Evolutionary conservation across 2,113 vertebrate species (phyloP).

Genomic region (Argyrosomus japonicus): DNA sequence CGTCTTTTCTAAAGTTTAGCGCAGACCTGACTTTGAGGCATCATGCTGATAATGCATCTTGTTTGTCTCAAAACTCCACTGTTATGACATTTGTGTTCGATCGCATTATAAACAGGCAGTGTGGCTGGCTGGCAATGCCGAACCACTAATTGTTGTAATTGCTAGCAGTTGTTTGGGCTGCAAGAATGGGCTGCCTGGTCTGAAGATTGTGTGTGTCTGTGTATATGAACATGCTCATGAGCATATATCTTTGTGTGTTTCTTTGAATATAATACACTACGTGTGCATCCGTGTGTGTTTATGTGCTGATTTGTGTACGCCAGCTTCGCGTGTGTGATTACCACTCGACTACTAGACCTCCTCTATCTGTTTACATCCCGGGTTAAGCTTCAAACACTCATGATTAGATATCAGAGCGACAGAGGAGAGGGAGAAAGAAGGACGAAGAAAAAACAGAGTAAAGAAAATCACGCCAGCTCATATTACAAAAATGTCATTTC

Average conservation of each 20-base stretch:
- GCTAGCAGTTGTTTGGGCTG: constrained; percentile 96
- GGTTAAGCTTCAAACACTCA: constrained; percentile 92
- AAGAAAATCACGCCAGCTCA: background rate
- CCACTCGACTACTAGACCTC: constrained; percentile 90
- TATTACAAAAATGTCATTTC: background rate
- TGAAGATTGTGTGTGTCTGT: constrained; percentile 62
- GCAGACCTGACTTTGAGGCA: constrained; percentile 25
- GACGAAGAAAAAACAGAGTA: background rate
- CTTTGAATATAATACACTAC: constrained; percentile 38
- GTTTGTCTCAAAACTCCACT: constrained; percentile 97
- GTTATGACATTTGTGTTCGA: constrained; percentile 98
- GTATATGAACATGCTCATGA: constrained; percentile 7
- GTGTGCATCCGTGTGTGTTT: constrained; percentile 65
- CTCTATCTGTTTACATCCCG: constrained; percentile 94
- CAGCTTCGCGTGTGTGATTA: background rate
- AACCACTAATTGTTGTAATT: constrained; percentile 98
- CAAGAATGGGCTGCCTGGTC: constrained; percentile 83
- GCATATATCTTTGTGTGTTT: constrained; percentile 76
- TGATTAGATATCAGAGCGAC: constrained; percentile 94
- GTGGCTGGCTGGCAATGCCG: constrained; percentile 93
- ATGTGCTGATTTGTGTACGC: background rate
- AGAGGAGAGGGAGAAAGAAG: constrained; percentile 63
- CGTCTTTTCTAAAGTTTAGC: background rate
- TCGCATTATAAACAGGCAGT: constrained; percentile 97
- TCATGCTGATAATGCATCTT: constrained; percentile 89